Percentiles rank a stretch among this genome's conserved stretches.
phyloP scores from a whole-genome alignment of 2,113 vertebrate species.

The Tichodroma muraria region DNA sequence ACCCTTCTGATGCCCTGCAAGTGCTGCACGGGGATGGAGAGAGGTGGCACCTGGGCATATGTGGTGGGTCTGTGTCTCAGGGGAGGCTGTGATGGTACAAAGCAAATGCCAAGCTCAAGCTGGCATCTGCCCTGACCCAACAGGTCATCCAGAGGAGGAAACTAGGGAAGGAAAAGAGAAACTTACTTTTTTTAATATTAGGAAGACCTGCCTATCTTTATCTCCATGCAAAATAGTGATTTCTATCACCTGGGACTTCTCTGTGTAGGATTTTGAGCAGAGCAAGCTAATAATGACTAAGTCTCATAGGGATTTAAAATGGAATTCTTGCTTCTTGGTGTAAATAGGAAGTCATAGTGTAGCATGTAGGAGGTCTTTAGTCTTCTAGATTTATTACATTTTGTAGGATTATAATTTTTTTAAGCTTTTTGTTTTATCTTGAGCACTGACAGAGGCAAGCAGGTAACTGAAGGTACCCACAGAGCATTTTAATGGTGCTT shows the following conservation, averaged over 20 bases:
- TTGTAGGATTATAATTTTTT: background rate
- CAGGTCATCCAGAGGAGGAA: background rate
- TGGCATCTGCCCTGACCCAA: background rate
- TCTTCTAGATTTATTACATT: background rate
- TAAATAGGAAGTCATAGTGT: background rate
- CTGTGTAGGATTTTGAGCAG: background rate
- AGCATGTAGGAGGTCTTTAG: background rate
- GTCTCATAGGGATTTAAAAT: background rate
- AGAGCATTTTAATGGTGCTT: background rate
- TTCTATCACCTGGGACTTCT: background rate
- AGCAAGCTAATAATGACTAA: background rate
- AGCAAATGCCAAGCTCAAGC: rapidly evolving
- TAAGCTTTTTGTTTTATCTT: background rate
- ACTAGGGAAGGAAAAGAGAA: background rate
- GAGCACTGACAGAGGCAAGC: background rate
- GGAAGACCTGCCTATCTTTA: background rate
- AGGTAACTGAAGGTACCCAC: background rate
- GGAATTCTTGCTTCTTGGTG: background rate
- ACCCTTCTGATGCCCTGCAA: background rate
- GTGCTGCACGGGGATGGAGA: rapidly evolving
- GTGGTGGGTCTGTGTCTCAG: background rate
- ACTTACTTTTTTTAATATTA: background rate
- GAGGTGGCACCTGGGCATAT: background rate
- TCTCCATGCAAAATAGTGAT: background rate
- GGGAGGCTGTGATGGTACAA: background rate